phyloP scores from a whole-genome alignment of 2,888 invertebrate species.

The Drosophila mercatorum region DNA sequence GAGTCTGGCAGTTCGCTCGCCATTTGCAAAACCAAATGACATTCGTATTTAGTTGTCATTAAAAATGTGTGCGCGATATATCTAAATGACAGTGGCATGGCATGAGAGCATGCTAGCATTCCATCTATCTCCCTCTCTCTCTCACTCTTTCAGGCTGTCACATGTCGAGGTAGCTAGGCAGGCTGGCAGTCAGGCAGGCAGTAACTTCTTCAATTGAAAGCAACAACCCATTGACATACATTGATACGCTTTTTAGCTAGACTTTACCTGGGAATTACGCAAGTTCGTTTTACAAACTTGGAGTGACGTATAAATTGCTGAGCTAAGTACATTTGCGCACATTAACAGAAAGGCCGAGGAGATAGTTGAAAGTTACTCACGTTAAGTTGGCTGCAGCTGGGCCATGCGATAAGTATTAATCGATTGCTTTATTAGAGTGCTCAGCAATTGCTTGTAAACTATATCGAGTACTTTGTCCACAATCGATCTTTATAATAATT shows the following conservation, averaged over 20 bases:
- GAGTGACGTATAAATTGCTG: constrained; percentile 15
- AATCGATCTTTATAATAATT: neutral
- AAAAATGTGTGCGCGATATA: constrained; percentile 70
- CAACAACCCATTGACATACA: constrained; percentile 73
- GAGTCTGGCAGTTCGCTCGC: constrained; percentile 2
- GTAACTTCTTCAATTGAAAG: constrained; percentile 54
- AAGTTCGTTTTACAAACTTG: constrained; percentile 13
- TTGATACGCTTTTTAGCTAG: constrained; percentile 69
- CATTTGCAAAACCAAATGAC: constrained; percentile 60
- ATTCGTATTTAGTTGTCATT: constrained; percentile 79
- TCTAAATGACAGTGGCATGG: constrained; percentile 60
- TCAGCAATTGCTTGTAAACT: neutral
- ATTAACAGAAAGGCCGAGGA: neutral
- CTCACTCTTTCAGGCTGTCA: neutral
- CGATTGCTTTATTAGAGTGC: neutral
- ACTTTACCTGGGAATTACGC: constrained; percentile 8
- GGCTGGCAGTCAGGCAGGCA: constrained; percentile 17
- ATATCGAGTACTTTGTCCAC: neutral
- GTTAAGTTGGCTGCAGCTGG: neutral
- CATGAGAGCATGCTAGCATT: constrained; percentile 14
- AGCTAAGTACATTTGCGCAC: neutral
- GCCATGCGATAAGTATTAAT: neutral
- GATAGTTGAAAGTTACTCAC: neutral
- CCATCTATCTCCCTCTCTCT: neutral
- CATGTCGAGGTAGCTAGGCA: constrained; percentile 19